These are phyloP conservation scores for Lethrus apterus DNA, from an alignment of 1,140 invertebrate species.

Conservation along the genomic window DNA sequence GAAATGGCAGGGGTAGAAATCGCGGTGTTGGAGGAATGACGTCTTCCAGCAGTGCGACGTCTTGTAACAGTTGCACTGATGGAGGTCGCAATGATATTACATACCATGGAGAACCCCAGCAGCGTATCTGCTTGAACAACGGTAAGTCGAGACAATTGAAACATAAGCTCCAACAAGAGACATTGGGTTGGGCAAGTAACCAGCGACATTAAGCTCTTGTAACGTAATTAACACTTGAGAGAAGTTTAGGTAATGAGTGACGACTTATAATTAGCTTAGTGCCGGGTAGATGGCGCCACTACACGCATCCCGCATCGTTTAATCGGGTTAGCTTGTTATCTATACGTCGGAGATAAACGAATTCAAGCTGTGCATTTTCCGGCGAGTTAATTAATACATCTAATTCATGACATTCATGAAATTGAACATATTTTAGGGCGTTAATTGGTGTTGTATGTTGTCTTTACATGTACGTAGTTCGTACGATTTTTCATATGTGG, in stretches of 20 bases:
- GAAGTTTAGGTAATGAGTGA: slow-evolving; percentile 38
- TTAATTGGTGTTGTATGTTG: no score
- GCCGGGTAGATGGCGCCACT: slow-evolving; percentile 35
- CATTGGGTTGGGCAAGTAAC: slow-evolving; percentile 3
- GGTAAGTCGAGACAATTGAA: slow-evolving; percentile 24
- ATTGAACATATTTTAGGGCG: no score
- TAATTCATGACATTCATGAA: no score
- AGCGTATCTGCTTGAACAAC: slow-evolving; percentile 35
- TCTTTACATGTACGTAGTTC: no score
- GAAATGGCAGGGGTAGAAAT: slow-evolving; percentile 32
- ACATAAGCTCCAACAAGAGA: slow-evolving; percentile 3
- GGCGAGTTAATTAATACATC: no score
- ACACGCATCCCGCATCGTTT: slow-evolving; percentile 33
- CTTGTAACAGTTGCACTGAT: slow-evolving; percentile 41
- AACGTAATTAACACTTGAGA: slow-evolving; percentile 32
- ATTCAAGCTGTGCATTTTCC: no score
- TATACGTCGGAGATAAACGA: slow-evolving; percentile 1
- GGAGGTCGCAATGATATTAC: slow-evolving; percentile 31
- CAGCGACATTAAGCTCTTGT: slow-evolving; percentile 16
- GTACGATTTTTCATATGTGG: no score
- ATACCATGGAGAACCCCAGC: slow-evolving; percentile 32
- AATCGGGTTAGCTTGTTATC: slow-evolving; percentile 34
- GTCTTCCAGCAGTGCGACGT: slow-evolving; percentile 47
- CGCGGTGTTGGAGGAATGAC: slow-evolving; percentile 44
- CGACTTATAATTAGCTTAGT: slow-evolving; percentile 38